These are phyloP conservation scores for Hypomesus transpacificus DNA, from an alignment of 2,113 vertebrate species.

Conservation along the genomic window DNA sequence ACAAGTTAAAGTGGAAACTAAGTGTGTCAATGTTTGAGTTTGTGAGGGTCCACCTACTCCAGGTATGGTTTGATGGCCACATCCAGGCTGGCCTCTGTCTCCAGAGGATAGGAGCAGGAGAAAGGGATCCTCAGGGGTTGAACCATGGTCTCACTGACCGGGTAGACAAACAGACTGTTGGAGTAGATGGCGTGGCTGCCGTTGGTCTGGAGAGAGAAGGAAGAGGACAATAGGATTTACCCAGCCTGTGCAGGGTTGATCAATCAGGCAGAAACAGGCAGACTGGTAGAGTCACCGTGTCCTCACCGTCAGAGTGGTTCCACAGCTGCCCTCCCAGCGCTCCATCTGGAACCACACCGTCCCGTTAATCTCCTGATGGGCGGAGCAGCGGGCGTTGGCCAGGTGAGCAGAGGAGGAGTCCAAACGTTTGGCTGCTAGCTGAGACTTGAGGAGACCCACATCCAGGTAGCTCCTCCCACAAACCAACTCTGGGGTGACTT, in stretches of 20 bases:
- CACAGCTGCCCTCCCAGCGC: constrained; percentile 24
- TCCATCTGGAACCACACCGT: constrained; percentile 31
- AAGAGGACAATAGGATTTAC: too few relatives aligned
- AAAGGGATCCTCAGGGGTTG: constrained; percentile 27
- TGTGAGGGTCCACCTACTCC: constrained; percentile 24
- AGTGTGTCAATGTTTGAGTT: too few relatives aligned
- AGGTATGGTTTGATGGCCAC: constrained; percentile 24
- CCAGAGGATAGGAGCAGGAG: constrained; percentile 36
- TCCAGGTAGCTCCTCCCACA: constrained; percentile 17
- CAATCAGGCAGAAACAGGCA: too few relatives aligned
- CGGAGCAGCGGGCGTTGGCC: constrained; percentile 22
- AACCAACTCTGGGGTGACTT: constrained; percentile 20
- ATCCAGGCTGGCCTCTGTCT: constrained; percentile 9
- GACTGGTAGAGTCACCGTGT: too few relatives aligned
- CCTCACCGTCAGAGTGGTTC: constrained; percentile 32
- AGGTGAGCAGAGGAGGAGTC: constrained; percentile 28
- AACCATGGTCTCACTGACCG: constrained; percentile 1
- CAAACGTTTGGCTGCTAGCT: background rate
- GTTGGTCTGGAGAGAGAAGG: constrained; percentile 24
- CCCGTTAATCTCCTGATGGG: constrained; percentile 2
- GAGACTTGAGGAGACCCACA: constrained; percentile 14
- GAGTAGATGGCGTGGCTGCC: constrained; percentile 25
- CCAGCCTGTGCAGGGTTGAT: too few relatives aligned
- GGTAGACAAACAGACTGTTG: constrained; percentile 37
- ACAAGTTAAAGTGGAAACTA: too few relatives aligned